These are phyloP conservation scores for Zoanthus solanderi DNA, from an alignment of 92 coral and sea anemone genomes.

Conservation along the genomic window DNA sequence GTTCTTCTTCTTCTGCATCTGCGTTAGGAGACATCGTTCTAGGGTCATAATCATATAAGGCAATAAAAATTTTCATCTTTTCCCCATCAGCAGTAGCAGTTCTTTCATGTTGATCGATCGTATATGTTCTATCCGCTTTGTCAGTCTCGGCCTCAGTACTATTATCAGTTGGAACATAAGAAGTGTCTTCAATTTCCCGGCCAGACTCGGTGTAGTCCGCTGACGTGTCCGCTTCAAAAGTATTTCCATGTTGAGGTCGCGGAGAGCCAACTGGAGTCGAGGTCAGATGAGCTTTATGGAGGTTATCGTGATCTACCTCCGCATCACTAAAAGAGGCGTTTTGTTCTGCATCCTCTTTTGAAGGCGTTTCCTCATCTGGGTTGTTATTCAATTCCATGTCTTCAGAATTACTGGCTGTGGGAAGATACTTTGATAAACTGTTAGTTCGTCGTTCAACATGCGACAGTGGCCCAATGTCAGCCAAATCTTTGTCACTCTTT, in stretches of 20 bases:
- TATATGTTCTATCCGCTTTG: constrained; percentile 58
- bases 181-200: constrained; percentile 32
- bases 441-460: constrained; percentile 14
- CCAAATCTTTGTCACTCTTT: constrained; percentile 25
- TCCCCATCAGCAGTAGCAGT: constrained; percentile 59
- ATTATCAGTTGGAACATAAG: not conserved
- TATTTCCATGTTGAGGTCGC: constrained; percentile 1
- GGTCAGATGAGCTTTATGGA: constrained; percentile 43
- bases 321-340: constrained; percentile 71
- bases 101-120: constrained; percentile 42
- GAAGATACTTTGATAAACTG: constrained; percentile 58
- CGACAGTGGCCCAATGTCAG: constrained; percentile 35
- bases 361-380: not conserved
- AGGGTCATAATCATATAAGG: constrained; percentile 95
- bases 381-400: not conserved
- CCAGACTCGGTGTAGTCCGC: not conserved
- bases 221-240: constrained; percentile 21
- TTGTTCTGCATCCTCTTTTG: constrained; percentile 7
- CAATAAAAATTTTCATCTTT: constrained; percentile 80
- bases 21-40: constrained; percentile 93
- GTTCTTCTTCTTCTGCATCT: constrained; percentile 96
- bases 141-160: not conserved
- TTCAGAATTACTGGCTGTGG: constrained; percentile 4
- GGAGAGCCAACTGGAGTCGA: constrained; percentile 67
- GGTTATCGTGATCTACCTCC: constrained; percentile 76